A percentile compares a stretch with the other conserved stretches of the same genome.
Conservation (phyloP, 2,113 vertebrate species). For the Gambusia affinis region DNA sequence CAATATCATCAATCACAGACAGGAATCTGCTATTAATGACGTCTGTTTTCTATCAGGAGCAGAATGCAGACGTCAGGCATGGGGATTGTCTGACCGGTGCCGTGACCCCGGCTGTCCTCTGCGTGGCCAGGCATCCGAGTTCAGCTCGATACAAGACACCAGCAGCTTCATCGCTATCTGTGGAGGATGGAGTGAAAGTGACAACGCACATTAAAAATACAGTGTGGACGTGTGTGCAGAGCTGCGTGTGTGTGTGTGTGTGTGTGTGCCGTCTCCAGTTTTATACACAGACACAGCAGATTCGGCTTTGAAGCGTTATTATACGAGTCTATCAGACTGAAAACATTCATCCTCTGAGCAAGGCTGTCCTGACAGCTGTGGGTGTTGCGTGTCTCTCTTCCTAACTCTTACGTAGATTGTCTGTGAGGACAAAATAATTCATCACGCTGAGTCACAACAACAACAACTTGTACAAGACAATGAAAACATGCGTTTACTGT, state of each 20-base stretch:
- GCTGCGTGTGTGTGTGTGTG: neutral
- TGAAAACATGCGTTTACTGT: neutral
- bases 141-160: slow-evolving; percentile 1
- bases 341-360: slow-evolving; percentile 54
- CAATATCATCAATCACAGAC: slow-evolving; percentile 83
- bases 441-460: slow-evolving; percentile 5
- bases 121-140: slow-evolving; percentile 46
- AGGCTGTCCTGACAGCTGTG: slow-evolving; percentile 50
- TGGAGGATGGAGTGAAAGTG: slow-evolving; percentile 23
- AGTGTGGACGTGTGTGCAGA: no score
- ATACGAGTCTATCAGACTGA: slow-evolving; percentile 55
- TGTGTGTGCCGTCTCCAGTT: slow-evolving; percentile 13
- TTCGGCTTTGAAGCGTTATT: slow-evolving; percentile 49
- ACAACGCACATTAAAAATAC: neutral
- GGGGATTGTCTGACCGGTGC: slow-evolving; percentile 57
- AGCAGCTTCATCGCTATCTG: slow-evolving; percentile 9
- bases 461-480: slow-evolving; percentile 9
- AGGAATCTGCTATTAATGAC: slow-evolving; percentile 80
- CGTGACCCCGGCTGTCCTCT: slow-evolving; percentile 65
- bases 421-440: neutral
- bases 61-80: slow-evolving; percentile 60
- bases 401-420: neutral
- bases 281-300: slow-evolving; percentile 57
- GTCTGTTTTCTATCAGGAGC: slow-evolving; percentile 80
- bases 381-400: slow-evolving; percentile 1